Evolutionary conservation across 2,797 vertebrate genomes (phyloP), one percentile per base, ranked within the genome.

Genomic region (Pseudomugil gertrudae): DNA sequence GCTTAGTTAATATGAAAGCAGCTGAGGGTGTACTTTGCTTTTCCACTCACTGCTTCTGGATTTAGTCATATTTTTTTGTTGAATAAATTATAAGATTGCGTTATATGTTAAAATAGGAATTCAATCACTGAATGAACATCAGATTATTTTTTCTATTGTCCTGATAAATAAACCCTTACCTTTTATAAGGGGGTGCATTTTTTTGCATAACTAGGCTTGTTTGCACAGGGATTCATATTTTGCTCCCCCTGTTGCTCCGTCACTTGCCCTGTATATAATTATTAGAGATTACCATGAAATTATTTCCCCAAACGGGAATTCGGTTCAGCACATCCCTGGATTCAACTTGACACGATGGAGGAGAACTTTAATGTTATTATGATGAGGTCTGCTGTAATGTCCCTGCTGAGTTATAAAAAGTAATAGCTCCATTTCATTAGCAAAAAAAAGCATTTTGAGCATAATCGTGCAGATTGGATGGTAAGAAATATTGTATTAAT

Each of bases 221-320:
- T 68, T 53, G 24, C 30, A 27, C 14, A 3, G 47, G 19, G 35
- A 56, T 68, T 59, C 4, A 53, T 40, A 40, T 58, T 43, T 53
- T 60, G 17, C 67, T 65, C 48, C 66, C 59, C 38, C 72, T 55
- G 66, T 75, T 63, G 23, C 74, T 60, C 53, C 14, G 24, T 85
- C 81, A 77, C 66, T 77, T 62, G 63, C 62, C 72, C 67, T 45
- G 75, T 57, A 51, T 72, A 69, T 86, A 85, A 90, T 87, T 80
- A 21, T 82, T 69, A 63, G 71, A 80, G 82, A 89, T 90, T 74
- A 80, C 58, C 76, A 72, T 90, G 83, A 87, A 86, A 89, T 89
- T 66, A 84, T 87, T 86, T 76, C 64, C 62, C 62, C 60, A 57
- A 69, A 82, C 69, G 80, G 81, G 60, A 89, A 83, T 88, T 86